These are phyloP conservation scores for Pomatostomus ruficeps DNA, from an alignment of 2,113 vertebrate species.

Conservation along the genomic window DNA sequence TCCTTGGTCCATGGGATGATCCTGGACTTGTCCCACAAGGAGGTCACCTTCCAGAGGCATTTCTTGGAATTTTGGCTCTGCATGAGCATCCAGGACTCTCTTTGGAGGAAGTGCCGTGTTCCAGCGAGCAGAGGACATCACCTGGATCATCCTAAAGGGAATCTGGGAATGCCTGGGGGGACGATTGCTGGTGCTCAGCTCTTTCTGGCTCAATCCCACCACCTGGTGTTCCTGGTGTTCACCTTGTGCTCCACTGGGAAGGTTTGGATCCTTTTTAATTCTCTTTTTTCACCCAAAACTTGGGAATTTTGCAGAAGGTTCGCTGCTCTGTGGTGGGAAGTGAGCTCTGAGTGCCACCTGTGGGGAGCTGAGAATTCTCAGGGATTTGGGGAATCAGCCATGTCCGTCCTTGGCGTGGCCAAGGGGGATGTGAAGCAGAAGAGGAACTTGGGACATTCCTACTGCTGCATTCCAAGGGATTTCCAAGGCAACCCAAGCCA, in stretches of 20 bases:
- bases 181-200: background rate
- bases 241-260: background rate
- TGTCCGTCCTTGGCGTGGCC: fast-evolving
- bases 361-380: background rate
- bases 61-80: background rate
- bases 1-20: fast-evolving
- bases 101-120: background rate
- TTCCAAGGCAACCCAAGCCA: fast-evolving
- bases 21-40: background rate
- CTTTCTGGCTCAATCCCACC: background rate
- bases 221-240: background rate
- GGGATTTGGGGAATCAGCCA: background rate
- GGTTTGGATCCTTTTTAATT: background rate
- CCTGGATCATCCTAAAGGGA: background rate
- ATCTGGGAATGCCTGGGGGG: background rate
- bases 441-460: background rate
- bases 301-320: background rate
- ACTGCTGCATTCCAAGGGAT: background rate
- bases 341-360: fast-evolving
- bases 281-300: background rate
- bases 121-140: background rate
- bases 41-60: background rate
- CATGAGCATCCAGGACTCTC: background rate
- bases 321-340: fast-evolving
- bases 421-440: background rate